These are phyloP conservation scores for Ferrisia virgata DNA, from an alignment of 2,888 invertebrate species.

Conservation along the genomic window DNA sequence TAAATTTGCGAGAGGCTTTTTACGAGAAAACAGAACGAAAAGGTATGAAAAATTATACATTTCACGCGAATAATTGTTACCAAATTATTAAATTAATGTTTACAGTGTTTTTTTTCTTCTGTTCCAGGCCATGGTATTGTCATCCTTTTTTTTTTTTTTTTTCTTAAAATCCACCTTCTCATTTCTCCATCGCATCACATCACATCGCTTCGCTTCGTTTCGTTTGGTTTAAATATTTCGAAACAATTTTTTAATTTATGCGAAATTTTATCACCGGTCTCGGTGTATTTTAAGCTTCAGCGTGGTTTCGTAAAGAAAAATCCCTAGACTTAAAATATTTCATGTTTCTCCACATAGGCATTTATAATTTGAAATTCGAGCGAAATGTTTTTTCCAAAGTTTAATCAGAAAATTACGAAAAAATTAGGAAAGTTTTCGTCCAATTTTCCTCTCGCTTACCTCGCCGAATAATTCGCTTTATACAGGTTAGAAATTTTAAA, in stretches of 20 bases:
- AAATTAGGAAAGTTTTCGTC: not conserved
- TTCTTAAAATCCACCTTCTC: not conserved
- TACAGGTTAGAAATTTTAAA: not conserved
- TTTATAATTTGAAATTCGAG: not conserved
- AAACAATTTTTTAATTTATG: not conserved
- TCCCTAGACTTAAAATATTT: not conserved
- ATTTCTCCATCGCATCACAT: not conserved
- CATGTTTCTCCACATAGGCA: not conserved
- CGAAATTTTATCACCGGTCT: not conserved
- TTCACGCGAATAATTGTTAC: not conserved
- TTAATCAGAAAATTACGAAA: slow-evolving; percentile 4
- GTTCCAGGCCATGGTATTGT: too few species aligned
- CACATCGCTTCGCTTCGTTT: not conserved
- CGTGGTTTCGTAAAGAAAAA: too few species aligned
- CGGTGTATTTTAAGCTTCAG: too few species aligned
- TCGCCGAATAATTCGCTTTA: not conserved
- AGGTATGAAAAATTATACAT: not conserved
- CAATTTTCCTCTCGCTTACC: not conserved
- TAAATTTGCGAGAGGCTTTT: not conserved
- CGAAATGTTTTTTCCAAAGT: not conserved
- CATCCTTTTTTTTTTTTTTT: not conserved
- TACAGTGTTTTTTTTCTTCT: too few species aligned
- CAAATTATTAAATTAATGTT: not conserved
- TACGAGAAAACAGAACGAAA: not conserved
- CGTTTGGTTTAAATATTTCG: too few species aligned